Conservation (phyloP, 2,888 invertebrate genomes). For the Willowsia nigromaculata region DNA sequence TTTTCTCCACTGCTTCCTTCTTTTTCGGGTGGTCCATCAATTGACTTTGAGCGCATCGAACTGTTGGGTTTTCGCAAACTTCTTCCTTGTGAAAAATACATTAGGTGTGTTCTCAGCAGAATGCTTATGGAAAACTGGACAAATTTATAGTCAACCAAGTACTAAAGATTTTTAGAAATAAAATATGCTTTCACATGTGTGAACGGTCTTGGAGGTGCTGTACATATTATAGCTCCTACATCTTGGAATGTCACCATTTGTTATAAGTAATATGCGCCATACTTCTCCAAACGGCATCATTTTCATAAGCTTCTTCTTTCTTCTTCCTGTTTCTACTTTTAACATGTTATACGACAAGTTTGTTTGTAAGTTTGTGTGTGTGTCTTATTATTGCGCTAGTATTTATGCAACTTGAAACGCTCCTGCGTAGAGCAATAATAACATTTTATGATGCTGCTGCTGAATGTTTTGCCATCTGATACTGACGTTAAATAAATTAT, state of each 20-base stretch:
- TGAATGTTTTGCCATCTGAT: too few relatives aligned
- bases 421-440: neutral
- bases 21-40: too few relatives aligned
- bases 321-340: neutral
- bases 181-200: neutral
- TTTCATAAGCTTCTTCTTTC: neutral
- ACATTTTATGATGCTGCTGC: too few relatives aligned
- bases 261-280: neutral
- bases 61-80: too few relatives aligned
- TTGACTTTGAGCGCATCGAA: too few relatives aligned
- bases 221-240: neutral
- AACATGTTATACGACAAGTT: neutral
- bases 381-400: neutral
- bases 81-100: too few relatives aligned
- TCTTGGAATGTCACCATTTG: neutral
- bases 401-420: neutral
- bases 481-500: neutral
- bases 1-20: too few relatives aligned
- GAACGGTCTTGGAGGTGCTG: neutral
- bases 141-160: too few relatives aligned
- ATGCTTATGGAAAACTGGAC: too few relatives aligned
- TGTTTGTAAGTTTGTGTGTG: neutral
- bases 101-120: too few relatives aligned
- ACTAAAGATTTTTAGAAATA: neutral
- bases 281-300: neutral